Evolutionary conservation across 2,113 vertebrate genomes (phyloP), one percentile per base, ranked within the genome.

Genomic region (Rafetus swinhoei): DNA sequence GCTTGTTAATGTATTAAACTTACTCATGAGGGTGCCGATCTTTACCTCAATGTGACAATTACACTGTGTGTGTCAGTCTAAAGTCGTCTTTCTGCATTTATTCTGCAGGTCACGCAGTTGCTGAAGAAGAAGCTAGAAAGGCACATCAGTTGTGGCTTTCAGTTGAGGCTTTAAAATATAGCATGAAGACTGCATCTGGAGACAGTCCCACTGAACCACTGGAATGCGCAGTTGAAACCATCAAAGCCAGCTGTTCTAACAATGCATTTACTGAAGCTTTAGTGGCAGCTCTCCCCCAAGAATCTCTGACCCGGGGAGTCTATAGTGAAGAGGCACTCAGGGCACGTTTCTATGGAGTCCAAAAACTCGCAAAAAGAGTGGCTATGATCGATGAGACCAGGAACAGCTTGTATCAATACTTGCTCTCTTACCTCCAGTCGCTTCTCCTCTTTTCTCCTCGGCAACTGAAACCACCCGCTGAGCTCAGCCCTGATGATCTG

Each of bases 81-180:
- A 65, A 76, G 59, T 35, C 16, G 27, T 29, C 50, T 14, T 86
- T 54, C 50, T 89, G 24, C 56, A 4, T 83, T 93, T 95, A 2
- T 55, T 57, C 77, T 79, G 9, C 97, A 99, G 99, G 99, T 95
- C 99, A 99, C 0, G 98, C 99, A 0, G 95, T 97, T 5, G 99
- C 99, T 0, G 99, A 99, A 89, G 99, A 99, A 81, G 98, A 98
- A 91, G 99, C 99, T 27, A 98, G 99, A 56, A 99, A 98, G 95
- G 99, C 99, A 77, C 99, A 99, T 87, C 98, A 99, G 93, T 98
- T 99, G n/a, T 99, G 99, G 99, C 98, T 99, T 0, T 99, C 99
- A 0, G 98, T 99, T 9, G 99, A 99, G 95, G 99, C 99, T 0
- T 97, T 99, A 6, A 98, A 97, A 87, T 99, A 98, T 91, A 97